Conservation (phyloP, 2,797 vertebrate species). For the Microctenopoma steveboyesi region DNA sequence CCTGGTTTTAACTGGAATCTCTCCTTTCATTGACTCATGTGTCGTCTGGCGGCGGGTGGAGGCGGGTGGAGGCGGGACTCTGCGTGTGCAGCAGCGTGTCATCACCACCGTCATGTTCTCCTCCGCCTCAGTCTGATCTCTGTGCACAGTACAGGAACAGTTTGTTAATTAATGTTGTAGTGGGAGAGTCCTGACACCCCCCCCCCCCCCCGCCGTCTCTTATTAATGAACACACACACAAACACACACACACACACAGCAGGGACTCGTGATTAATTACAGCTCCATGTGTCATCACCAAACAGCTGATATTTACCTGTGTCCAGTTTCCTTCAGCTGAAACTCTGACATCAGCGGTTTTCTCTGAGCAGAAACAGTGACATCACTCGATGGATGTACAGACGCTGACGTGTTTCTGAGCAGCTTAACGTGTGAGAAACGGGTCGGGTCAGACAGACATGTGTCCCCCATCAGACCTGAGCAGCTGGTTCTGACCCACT, state of each 20-base stretch:
- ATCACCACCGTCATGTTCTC: conserved; percentile 26
- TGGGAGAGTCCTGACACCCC: conserved; percentile 52
- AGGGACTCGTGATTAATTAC: conserved; percentile 73
- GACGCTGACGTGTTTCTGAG: no score
- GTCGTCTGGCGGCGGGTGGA: conserved; percentile 3
- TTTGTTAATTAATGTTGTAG: conserved; percentile 71
- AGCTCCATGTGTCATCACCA: conserved; percentile 7
- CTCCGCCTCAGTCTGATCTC: conserved; percentile 1
- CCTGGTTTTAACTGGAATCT: no score
- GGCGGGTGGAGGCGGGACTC: conserved; percentile 2
- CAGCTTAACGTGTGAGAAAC: no score
- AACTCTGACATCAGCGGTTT: conserved; percentile 7
- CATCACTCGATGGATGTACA: no score
- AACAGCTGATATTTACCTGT: conserved; percentile 31
- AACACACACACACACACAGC: conserved; percentile 31
- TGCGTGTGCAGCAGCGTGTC: conserved; percentile 25
- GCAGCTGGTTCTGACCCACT: no score
- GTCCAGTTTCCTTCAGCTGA: conserved; percentile 23
- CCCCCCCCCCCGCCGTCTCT: conserved; percentile 59
- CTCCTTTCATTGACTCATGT: conserved; percentile 5
- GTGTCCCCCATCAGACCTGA: no score
- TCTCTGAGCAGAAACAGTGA: no score
- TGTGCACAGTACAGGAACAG: conserved; percentile 27
- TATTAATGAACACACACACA: conserved; percentile 64
- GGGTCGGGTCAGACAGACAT: no score